Evolutionary conservation across 2,113 vertebrate species (phyloP).

Genomic region (Heptranchias perlo): DNA sequence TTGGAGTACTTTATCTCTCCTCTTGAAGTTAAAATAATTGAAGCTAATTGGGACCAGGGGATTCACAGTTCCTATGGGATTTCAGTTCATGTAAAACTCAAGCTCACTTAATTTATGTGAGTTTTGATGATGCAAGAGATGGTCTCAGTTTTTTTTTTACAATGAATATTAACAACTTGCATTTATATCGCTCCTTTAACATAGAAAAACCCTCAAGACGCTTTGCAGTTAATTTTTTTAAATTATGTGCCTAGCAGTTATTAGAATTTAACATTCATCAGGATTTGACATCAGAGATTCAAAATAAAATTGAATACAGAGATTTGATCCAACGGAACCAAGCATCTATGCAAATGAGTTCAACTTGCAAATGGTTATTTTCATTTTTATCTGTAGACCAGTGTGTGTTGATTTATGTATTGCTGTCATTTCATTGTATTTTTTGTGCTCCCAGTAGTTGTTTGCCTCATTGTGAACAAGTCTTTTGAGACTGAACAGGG

Average conservation of each 20-base stretch:
- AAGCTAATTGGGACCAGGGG: background rate
- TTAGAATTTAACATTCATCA: background rate
- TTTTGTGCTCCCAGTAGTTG: background rate
- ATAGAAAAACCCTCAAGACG: background rate
- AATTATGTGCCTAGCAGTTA: background rate
- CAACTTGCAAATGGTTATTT: background rate
- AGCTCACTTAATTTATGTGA: background rate
- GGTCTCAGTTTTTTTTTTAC: background rate
- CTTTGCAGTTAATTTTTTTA: background rate
- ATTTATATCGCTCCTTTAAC: background rate
- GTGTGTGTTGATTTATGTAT: background rate
- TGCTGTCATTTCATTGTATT: background rate
- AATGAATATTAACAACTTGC: background rate
- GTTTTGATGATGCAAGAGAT: background rate
- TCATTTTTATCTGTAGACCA: background rate
- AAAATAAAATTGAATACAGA: background rate
- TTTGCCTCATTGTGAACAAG: background rate
- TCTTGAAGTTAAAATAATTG: background rate
- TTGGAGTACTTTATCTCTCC: background rate
- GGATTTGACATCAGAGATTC: background rate
- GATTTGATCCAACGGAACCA: background rate
- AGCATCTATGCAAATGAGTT: background rate
- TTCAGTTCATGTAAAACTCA: background rate
- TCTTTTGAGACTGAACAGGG: background rate
- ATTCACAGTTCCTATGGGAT: background rate